Evolutionary conservation across 2,113 vertebrate genomes (phyloP), one percentile per base, ranked within the genome.

Genomic region (Scortum barcoo): DNA sequence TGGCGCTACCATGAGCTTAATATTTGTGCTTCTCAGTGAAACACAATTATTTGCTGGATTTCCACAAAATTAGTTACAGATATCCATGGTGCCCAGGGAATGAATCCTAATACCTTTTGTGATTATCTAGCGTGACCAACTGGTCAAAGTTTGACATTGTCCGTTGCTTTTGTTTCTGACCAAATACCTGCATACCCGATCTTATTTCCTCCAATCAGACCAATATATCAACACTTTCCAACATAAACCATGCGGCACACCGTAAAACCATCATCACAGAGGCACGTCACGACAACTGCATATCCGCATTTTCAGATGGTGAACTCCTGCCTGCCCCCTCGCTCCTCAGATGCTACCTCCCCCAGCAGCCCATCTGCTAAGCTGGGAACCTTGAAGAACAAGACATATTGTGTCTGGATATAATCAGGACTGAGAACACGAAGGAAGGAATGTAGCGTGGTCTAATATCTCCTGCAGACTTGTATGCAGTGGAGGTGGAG

Each of bases 381-480:
- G 62, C 78, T 80, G 72, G 74, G 84, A 89, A 83, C 63, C 72
- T 68, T 78, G 76, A 72, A 86, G 81, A 92, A 93, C 89, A 93
- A 92, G 86, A 86, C 44, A 72, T 73, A 88, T 92, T 90, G 89
- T 89, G 91, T 93, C 93, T 95, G 92, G 93, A 90, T 91, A 80
- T 76, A 83, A 93, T 95, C 91, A 93, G 66, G 75, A 89, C 78
- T 86, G 85, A 94, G 80, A 89, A 93, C 88, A 94, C 10, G 80
- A 80, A 73, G 86, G 57, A 83, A 91, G 88, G 92, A 95, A 95
- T 93, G 90, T 67, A 83, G 77, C 77, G 69, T 56, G 71, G 85
- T 88, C 89, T 91, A 87, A 93, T 92, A 78, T 86, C 63, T 92
- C 84, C 80, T 86, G 89, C 93, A 95, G 92, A 91, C 84, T 67